These are phyloP conservation scores for Daubentonia madagascariensis DNA, from an alignment of 2,113 vertebrate species.

Conservation along the genomic window DNA sequence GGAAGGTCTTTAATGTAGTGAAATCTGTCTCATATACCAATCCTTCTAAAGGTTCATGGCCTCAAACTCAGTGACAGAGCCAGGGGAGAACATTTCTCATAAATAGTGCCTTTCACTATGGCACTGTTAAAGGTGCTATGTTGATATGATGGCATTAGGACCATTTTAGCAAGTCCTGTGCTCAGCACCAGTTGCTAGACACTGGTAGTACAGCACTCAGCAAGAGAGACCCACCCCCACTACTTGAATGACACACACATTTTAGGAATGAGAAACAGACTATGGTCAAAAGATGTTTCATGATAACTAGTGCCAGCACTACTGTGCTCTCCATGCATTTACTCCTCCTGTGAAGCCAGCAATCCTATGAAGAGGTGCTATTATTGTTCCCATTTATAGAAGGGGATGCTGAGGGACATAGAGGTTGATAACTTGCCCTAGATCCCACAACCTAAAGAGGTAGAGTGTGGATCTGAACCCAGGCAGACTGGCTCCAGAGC, in stretches of 20 bases:
- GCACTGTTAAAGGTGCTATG: background rate
- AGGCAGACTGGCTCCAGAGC: background rate
- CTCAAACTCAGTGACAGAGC: background rate
- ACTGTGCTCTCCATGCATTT: background rate
- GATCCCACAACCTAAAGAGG: background rate
- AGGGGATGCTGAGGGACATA: background rate
- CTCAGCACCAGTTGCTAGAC: background rate
- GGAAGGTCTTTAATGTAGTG: background rate
- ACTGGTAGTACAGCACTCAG: background rate
- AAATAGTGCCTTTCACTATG: background rate
- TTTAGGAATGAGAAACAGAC: background rate
- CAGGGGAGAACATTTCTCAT: background rate
- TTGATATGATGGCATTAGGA: background rate
- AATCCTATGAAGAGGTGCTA: background rate
- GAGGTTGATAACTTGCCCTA: background rate
- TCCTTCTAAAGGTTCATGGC: background rate
- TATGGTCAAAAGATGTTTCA: background rate
- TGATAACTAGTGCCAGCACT: background rate
- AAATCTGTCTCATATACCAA: background rate
- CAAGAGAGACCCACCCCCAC: background rate
- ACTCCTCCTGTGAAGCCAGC: background rate
- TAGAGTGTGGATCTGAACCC: background rate
- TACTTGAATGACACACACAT: background rate
- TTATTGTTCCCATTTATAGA: background rate
- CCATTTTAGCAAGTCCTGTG: background rate